phyloP scores from a whole-genome alignment of 2,797 vertebrate species.

The Coccyzus lansbergi region DNA sequence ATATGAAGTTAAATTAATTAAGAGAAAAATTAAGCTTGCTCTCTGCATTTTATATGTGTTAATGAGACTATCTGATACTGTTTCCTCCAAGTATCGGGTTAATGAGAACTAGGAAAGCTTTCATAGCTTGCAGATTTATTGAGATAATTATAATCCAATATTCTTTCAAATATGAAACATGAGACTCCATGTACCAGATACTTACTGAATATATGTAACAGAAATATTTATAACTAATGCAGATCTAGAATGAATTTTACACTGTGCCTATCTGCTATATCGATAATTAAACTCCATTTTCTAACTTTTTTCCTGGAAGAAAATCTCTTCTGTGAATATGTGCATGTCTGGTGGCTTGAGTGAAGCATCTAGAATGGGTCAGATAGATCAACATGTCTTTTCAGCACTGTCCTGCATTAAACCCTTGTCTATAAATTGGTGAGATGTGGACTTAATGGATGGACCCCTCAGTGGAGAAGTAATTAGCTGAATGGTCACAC shows the following conservation, averaged over 20 bases:
- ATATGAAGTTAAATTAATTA: neutral
- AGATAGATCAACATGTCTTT: neutral
- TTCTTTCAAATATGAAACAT: neutral
- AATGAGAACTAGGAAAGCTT: neutral
- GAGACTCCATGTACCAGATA: neutral
- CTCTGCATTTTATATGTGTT: neutral
- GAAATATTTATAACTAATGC: neutral
- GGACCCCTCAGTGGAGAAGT: too few relatives aligned
- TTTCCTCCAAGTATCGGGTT: neutral
- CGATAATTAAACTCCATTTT: neutral
- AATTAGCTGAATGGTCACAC: too few relatives aligned
- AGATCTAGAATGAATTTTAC: neutral
- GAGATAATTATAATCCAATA: neutral
- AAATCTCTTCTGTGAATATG: neutral
- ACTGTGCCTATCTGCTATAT: neutral
- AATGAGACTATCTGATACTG: neutral
- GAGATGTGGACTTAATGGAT: too few relatives aligned
- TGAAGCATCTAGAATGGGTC: neutral
- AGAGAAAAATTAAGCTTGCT: neutral
- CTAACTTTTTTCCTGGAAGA: neutral
- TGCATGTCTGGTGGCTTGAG: neutral
- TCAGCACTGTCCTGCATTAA: too few relatives aligned
- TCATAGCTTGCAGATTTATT: neutral
- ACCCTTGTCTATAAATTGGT: too few relatives aligned
- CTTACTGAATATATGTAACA: neutral